Evolutionary conservation across 2,113 vertebrate species (phyloP).

Genomic region (Octodon degus): DNA sequence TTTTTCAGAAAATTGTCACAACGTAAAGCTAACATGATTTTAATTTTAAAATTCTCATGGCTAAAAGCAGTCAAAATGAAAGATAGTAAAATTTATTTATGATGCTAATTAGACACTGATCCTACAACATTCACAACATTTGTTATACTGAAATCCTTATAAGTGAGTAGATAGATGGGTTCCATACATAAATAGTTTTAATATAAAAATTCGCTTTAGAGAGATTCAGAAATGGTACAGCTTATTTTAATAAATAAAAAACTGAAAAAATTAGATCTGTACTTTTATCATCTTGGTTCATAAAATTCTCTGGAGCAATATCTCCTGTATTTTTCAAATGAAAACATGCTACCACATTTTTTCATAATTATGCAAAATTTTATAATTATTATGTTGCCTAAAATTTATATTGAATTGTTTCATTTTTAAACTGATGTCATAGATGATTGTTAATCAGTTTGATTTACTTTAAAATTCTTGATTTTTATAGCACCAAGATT

Average conservation of each 20-base stretch:
- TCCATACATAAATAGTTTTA: background rate
- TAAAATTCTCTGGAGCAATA: background rate
- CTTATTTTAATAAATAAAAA: background rate
- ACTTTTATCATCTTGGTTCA: background rate
- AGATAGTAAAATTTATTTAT: background rate
- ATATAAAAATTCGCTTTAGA: background rate
- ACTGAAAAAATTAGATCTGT: background rate
- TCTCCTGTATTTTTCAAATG: background rate
- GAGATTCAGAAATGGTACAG: background rate
- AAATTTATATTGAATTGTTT: background rate
- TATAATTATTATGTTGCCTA: background rate
- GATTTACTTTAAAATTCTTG: background rate
- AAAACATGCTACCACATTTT: background rate
- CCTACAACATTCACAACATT: background rate
- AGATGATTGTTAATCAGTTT: background rate
- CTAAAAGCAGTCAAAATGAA: conserved; percentile 13
- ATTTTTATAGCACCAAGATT: background rate
- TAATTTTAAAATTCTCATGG: background rate
- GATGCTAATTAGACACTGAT: background rate
- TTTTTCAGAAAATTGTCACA: background rate
- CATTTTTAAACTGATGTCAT: background rate
- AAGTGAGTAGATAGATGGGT: background rate
- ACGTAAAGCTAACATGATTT: background rate
- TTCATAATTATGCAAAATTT: background rate
- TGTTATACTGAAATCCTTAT: background rate